Evolutionary conservation across 1,140 invertebrate species (phyloP), one percentile per base, ranked within the genome.

Genomic region (Caenorhabditis brenneri): DNA sequence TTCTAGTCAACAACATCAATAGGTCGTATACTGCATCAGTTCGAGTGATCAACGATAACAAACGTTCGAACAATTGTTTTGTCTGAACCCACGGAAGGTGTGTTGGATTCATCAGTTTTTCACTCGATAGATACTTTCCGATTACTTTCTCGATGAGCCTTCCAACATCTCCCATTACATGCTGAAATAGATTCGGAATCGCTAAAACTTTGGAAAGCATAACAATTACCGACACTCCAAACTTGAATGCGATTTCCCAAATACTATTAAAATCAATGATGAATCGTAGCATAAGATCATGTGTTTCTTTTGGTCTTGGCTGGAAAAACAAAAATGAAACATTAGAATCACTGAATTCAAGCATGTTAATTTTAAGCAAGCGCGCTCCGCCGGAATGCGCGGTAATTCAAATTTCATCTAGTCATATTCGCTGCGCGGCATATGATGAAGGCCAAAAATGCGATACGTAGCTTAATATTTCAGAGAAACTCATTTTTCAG

Each of bases 61-160:
- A 15, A 7, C 3, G 33, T 15, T 42, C 36, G n/a, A 74, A 31
- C 22, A 74, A 12, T 24, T 24, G 6, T n/a, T 42, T 74, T 24
- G 65, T 74, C 65, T 74, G 65, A 42, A 74, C 46, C 65, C 65
- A 74, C 10, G 65, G 36, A 15, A 74, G n/a, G 24, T 74, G 29
- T 6, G 33, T 74, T 16, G 65, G 36, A 31, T 39, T 42, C 65
- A 74, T 74, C 22, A 16, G n/a, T 19, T 42, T 74, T 9, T 29
- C 29, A 74, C 6, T n/a, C 2, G 33, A 33, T 15, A 74, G 9
- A 24, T 46, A 46, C 12, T 46, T 24, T 10, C 65, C 65, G 24
- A 74, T 7, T 1, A 74, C 65, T 19, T 42, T 6, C 19, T 74
- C 65, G 7, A 42, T 15, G 7, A 74, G n/a, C 7, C n/a, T 42